Evolutionary conservation across 2,888 invertebrate genomes (phyloP).

Genomic region (Hybos culiciformis): DNA sequence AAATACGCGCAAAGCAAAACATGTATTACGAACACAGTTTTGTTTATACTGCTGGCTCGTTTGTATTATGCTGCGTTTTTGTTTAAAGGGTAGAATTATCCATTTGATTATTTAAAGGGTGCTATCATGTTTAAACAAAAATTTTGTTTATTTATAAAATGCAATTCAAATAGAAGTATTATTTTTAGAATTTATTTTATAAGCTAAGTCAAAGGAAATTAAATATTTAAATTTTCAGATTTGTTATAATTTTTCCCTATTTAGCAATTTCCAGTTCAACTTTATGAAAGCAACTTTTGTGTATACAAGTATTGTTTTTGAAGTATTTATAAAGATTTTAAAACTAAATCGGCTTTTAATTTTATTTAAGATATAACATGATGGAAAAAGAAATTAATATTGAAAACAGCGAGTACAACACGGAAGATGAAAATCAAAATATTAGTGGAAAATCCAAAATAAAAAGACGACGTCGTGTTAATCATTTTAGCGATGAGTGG

Average conservation of each 20-base stretch:
- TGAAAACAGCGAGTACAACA: neutral
- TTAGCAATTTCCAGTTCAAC: too few species aligned
- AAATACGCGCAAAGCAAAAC: neutral
- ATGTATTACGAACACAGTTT: neutral
- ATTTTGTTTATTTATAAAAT: neutral
- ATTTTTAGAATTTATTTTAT: neutral
- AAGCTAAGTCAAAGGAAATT: too few species aligned
- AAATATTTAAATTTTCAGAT: neutral
- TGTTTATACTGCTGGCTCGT: too few species aligned
- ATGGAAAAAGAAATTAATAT: neutral
- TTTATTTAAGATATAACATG: neutral
- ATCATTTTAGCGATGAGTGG: constrained; percentile 2
- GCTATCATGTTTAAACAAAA: neutral
- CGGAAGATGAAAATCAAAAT: neutral
- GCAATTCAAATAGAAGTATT: neutral
- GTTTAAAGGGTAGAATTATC: neutral
- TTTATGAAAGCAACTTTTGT: neutral
- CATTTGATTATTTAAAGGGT: neutral
- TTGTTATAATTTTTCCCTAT: neutral
- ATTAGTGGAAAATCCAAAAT: neutral
- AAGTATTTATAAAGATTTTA: neutral
- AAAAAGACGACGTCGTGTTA: neutral
- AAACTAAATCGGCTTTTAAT: neutral
- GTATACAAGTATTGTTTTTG: neutral
- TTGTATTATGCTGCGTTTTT: neutral